Base-by-base conservation (phyloP, 2,888 invertebrate genomes). In the Argynnis bischoffii region DNA sequence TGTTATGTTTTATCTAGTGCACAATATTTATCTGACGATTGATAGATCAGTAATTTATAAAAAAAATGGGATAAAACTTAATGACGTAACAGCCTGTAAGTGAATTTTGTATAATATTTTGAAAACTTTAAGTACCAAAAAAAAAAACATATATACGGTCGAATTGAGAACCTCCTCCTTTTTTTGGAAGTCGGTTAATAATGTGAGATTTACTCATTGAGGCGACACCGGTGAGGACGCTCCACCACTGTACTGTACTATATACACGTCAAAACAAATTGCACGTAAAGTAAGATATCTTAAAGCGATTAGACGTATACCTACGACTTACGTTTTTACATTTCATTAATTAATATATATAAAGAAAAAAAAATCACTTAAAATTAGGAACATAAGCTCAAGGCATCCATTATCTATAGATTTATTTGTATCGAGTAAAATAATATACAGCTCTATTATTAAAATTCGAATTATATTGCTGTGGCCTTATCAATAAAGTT, bases 301-400 rank as follows among this genome's bases (percentile, higher is more conserved):
- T 73, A 75, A 75, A 75, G 72, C 72, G 72, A 75, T 71, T 66
- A 72, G 74, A 70, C 54, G 47, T 61, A 72, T 70, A 70, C 71
- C 72, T 76, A 75, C 69, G 35, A 41, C 35, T 41, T 41, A 74
- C 35, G 70, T 74, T 75, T 77, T 75, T 76, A 77, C 72, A 75
- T 66, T 66, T 63, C 65, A 55, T 46, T 59, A 14, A 21, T 48
- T 15, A 50, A 15, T 61, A 67, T 67, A 66, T 67, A 21, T 60
- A 65, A 68, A 71, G 70, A 73, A 74, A 76, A 50, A 63, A 69
- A 73, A 74, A 74, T 72, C 73, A 76, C 74, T 77, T 76, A 76
- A 67, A 74, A 21, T 72, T 76, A 79, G 79, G 79, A 81, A 79
- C 79, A 67, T 72, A 72, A 66, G 66, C 66, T 66, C 51, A 60